phyloP scores from a whole-genome alignment of 2,797 vertebrate genomes.

The Delichon dasypus region DNA sequence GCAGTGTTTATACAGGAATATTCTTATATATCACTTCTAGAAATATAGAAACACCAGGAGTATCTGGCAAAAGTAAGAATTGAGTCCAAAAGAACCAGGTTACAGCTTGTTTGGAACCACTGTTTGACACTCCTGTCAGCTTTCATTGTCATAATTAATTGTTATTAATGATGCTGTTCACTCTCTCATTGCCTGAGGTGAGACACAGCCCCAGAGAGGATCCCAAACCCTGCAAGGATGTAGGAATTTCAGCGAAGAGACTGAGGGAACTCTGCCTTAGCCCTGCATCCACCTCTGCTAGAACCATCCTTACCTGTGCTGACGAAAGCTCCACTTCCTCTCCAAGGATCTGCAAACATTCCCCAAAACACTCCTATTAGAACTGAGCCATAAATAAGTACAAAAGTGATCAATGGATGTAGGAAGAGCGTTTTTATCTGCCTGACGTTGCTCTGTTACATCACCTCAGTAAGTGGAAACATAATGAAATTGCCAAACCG shows the following conservation, averaged over 20 bases:
- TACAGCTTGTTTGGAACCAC: background rate
- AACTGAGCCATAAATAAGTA: background rate
- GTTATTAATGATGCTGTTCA: background rate
- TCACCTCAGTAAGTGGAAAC: background rate
- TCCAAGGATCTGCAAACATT: background rate
- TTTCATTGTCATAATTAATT: background rate
- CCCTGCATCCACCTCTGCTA: background rate
- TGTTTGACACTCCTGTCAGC: background rate
- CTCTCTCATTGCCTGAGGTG: background rate
- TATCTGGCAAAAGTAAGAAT: background rate
- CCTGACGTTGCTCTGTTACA: background rate
- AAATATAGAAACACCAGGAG: background rate
- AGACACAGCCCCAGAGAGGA: background rate
- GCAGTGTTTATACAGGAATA: background rate
- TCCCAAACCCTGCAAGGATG: background rate
- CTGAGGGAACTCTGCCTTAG: background rate
- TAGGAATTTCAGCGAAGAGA: background rate
- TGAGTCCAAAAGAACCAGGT: background rate
- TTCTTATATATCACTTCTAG: background rate
- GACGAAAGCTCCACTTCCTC: background rate
- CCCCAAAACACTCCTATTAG: background rate
- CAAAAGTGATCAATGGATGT: background rate
- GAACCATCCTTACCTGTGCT: background rate
- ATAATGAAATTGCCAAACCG: background rate
- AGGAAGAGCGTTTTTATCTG: background rate